phyloP scores from a whole-genome alignment of 2,797 vertebrate genomes.

The Podarcis siculus region DNA sequence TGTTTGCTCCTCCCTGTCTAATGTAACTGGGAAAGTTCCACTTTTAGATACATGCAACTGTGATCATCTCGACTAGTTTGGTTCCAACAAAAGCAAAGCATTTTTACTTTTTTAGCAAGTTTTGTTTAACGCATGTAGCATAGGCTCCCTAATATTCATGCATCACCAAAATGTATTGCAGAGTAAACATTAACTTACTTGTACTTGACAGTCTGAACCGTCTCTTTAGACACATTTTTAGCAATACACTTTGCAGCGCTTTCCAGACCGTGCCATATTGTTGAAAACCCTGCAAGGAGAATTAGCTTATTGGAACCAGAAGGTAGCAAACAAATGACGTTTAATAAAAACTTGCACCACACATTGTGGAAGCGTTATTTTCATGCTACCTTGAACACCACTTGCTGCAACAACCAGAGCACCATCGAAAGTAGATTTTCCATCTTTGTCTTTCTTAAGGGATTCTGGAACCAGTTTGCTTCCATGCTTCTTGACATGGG shows the following conservation, averaged over 20 bases:
- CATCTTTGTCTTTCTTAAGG: constrained; percentile 93
- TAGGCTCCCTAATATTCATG: constrained; percentile 3
- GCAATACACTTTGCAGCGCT: constrained; percentile 92
- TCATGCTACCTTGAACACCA: constrained; percentile 90
- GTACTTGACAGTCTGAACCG: constrained; percentile 93
- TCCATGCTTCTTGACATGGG: constrained; percentile 95
- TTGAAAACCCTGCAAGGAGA: constrained; percentile 88
- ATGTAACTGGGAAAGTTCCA: neutral
- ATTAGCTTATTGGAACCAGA: constrained; percentile 42
- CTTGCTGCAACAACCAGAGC: constrained; percentile 97
- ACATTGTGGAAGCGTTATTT: neutral
- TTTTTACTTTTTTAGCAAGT: neutral
- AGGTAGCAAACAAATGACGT: neutral
- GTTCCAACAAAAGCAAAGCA: neutral
- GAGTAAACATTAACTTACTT: constrained; percentile 84
- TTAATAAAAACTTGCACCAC: neutral
- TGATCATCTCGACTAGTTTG: neutral
- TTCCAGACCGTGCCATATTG: constrained; percentile 97
- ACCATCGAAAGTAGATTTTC: constrained; percentile 92
- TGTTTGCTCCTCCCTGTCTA: neutral
- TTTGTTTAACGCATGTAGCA: neutral
- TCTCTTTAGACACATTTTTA: constrained; percentile 91
- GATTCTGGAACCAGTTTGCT: constrained; percentile 95
- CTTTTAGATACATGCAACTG: neutral
- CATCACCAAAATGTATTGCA: neutral